These are phyloP conservation scores for Actinia tenebrosa DNA, from an alignment of 64 coral and sea anemone species.

Conservation along the genomic window DNA sequence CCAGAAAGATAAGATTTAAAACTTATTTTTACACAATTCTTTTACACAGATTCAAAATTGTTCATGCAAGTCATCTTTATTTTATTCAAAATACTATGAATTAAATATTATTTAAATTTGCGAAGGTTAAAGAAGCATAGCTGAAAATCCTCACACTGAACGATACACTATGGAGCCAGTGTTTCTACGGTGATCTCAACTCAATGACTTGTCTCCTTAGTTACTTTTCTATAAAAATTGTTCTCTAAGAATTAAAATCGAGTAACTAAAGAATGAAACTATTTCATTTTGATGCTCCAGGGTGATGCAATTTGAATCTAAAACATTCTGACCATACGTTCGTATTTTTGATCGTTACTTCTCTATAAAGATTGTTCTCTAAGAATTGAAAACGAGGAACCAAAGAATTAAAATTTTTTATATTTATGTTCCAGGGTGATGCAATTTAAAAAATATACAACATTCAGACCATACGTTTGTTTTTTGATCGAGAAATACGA, in stretches of 20 bases:
- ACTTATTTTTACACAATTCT: no score
- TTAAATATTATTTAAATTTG: not conserved
- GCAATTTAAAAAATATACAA: not conserved
- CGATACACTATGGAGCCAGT: not conserved
- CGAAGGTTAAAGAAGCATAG: not conserved
- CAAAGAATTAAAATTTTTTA: not conserved
- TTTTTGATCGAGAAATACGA: not conserved
- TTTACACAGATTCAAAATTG: no score
- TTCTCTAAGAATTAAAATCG: not conserved
- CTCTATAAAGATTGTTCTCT: not conserved
- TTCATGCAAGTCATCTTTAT: not conserved
- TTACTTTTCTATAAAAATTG: not conserved
- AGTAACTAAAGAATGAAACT: not conserved
- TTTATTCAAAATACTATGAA: not conserved
- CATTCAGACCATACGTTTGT: not conserved
- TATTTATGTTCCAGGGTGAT: not conserved
- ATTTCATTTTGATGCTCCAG: not conserved
- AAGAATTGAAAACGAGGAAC: not conserved
- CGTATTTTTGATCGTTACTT: not conserved
- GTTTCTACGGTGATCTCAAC: slow-evolving; percentile 15
- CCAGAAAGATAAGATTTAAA: not conserved
- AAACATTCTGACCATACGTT: not conserved
- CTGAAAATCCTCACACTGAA: not conserved
- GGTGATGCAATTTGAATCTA: not conserved
- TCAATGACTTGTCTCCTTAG: not conserved